A percentile compares a stretch with the other conserved stretches of the same genome.
Conservation (phyloP, 1,140 invertebrate genomes). For the Ganaspis sp. region DNA sequence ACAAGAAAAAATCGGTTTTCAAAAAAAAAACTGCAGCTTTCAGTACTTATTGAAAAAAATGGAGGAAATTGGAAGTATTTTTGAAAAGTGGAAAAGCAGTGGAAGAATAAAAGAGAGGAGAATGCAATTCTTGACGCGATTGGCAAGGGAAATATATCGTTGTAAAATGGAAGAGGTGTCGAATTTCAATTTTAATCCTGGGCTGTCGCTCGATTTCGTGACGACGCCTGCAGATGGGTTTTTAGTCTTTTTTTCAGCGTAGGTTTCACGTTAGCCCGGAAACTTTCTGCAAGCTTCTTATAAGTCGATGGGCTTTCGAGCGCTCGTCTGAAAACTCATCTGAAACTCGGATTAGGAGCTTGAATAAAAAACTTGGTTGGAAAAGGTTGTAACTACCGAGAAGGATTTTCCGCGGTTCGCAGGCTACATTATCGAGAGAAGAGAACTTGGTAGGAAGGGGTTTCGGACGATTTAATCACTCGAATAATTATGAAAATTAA, state of each 20-base stretch:
- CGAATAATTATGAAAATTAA: constrained; percentile 51
- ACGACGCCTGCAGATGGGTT: constrained; percentile 30
- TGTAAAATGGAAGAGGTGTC: constrained; percentile 5
- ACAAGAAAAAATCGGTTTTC: no score
- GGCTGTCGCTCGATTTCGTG: constrained; percentile 50
- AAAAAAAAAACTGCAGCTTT: no score
- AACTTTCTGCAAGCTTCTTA: constrained; percentile 70
- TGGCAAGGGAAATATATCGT: neutral
- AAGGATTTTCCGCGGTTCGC: constrained; percentile 43
- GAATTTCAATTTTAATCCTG: constrained; percentile 46
- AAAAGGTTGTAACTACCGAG: constrained; percentile 49
- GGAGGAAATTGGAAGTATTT: no score
- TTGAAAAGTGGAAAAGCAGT: neutral
- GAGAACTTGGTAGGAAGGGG: constrained; percentile 54
- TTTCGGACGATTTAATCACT: constrained; percentile 49
- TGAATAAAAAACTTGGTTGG: constrained; percentile 49
- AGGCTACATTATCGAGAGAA: constrained; percentile 51
- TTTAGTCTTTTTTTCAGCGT: constrained; percentile 52
- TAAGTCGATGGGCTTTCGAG: constrained; percentile 66
- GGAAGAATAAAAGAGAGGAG: neutral
- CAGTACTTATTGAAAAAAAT: no score
- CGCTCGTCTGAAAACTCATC: constrained; percentile 68
- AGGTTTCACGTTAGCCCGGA: constrained; percentile 62
- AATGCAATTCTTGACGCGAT: neutral
- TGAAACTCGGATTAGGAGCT: constrained; percentile 70